Conservation (phyloP, 1,140 invertebrate genomes). For the Neodiprion virginianus region DNA sequence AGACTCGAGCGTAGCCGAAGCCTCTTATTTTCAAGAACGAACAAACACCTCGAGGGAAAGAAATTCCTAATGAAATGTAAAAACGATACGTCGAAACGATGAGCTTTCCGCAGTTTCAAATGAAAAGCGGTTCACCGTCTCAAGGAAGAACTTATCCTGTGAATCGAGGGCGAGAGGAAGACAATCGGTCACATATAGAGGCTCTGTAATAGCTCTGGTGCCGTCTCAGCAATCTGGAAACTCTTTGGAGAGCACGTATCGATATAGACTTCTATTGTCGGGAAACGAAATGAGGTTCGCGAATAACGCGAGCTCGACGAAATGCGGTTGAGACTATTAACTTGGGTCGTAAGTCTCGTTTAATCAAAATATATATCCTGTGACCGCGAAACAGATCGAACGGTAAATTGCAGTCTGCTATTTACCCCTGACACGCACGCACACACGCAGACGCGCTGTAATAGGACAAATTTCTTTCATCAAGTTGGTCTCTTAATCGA, state of each 20-base stretch:
- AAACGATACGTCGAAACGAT: too few species aligned
- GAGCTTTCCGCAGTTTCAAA: too few species aligned
- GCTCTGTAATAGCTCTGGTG: background rate
- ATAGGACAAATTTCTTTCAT: too few species aligned
- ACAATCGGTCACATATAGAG: background rate
- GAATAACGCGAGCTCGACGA: background rate
- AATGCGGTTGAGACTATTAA: slow-evolving; percentile 1
- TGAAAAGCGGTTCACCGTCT: background rate
- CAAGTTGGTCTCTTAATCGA: too few species aligned
- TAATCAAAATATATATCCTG: background rate
- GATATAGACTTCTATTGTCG: slow-evolving; percentile 2
- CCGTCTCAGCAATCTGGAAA: slow-evolving; percentile 2
- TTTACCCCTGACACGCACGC: too few species aligned
- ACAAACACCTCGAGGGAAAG: too few species aligned
- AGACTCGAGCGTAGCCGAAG: too few species aligned
- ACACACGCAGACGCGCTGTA: too few species aligned
- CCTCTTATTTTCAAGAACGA: too few species aligned
- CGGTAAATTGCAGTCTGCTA: too few species aligned
- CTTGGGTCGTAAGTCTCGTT: background rate
- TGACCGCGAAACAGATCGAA: too few species aligned
- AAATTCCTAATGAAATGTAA: too few species aligned
- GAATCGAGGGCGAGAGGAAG: background rate
- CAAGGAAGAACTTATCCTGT: background rate
- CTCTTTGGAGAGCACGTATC: slow-evolving; percentile 7
- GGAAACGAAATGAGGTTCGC: background rate